Evolutionary conservation across 2,113 vertebrate species (phyloP), one percentile per base, ranked within the genome.

Genomic region (Chauna torquata): DNA sequence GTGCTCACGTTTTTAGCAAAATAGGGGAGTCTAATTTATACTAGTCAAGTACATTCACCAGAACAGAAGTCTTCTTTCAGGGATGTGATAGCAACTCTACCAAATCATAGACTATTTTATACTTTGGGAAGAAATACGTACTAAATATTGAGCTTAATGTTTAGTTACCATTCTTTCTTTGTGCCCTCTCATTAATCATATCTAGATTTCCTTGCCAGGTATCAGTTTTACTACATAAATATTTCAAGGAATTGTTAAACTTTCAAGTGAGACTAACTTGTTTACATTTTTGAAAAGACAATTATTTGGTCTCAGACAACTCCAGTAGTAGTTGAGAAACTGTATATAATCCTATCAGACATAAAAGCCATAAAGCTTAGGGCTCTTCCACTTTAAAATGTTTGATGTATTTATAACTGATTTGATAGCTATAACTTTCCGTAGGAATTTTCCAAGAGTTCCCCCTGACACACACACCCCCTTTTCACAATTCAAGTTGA

Each of bases 281-380:
- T 85, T 96, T 95, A 65, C 52, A 40, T 50, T 94, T 86, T 84
- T 54, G n/a, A 81, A 94, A 94, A 81, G 52, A 70, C 18, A 69
- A 5, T 58, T 75, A 20, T 27, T 93, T 90, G 42, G 42, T 59
- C 27, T 92, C 64, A 57, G 55, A 75, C 28, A 79, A 55, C 38
- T 91, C n/a, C 52, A 61, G 44, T 30, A 81, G 77, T 1, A 87
- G n/a, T 70, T 69, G 52, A 85, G 47, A 89, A 94, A 87, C 7
- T 61, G 18, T 49, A 22, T 57, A 79, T 57, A 72, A 88, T 77
- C 45, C n/a, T 12, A 28, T 69, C 40, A 76, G 49, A 62, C 52
- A 22, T 72, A 49, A 69, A 61, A 38, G 87, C 44, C 76, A 25
- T 44, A 91, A 83, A 72, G 34, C 19, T 59, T 69, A 65, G 9